A percentile compares a stretch with the other conserved stretches of the same genome.
These are phyloP conservation scores for Anaspis maculata DNA, from an alignment of 2,888 invertebrate genomes.

Conservation along the genomic window DNA sequence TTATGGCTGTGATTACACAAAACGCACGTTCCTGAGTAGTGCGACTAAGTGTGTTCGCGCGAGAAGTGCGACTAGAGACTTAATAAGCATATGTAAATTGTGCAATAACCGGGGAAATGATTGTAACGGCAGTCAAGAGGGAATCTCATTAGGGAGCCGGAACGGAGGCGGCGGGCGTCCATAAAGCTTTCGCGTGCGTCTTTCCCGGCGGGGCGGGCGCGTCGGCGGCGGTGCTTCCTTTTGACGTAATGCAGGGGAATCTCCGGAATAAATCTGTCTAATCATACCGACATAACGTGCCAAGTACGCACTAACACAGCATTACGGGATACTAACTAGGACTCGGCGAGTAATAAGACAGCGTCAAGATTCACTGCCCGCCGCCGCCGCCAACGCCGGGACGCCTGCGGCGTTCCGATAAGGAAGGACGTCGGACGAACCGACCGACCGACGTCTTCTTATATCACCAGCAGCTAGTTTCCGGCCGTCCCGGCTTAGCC, in stretches of 20 bases:
- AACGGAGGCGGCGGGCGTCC: too few relatives aligned
- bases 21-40: too few relatives aligned
- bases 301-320: constrained; percentile 40
- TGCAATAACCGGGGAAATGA: constrained; percentile 32
- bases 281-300: constrained; percentile 40
- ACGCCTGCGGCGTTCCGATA: constrained; percentile 30
- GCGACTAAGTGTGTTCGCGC: too few relatives aligned
- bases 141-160: constrained; percentile 36
- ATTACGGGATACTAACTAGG: constrained; percentile 35
- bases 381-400: constrained; percentile 28
- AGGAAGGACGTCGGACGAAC: constrained; percentile 20
- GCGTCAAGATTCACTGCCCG: constrained; percentile 34
- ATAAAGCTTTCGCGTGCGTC: constrained; percentile 27
- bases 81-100: constrained; percentile 36
- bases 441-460: too few relatives aligned
- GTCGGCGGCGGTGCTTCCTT: constrained; percentile 20
- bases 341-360: constrained; percentile 33
- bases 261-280: constrained; percentile 40
- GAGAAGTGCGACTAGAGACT: too few relatives aligned
- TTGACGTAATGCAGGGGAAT: constrained; percentile 36
- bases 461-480: too few relatives aligned
- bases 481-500: too few relatives aligned
- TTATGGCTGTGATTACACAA: too few relatives aligned
- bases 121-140: constrained; percentile 33
- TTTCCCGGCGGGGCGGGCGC: too few relatives aligned